Evolutionary conservation across 2,888 invertebrate species (phyloP).

Genomic region (Steinernema carpocapsae): DNA sequence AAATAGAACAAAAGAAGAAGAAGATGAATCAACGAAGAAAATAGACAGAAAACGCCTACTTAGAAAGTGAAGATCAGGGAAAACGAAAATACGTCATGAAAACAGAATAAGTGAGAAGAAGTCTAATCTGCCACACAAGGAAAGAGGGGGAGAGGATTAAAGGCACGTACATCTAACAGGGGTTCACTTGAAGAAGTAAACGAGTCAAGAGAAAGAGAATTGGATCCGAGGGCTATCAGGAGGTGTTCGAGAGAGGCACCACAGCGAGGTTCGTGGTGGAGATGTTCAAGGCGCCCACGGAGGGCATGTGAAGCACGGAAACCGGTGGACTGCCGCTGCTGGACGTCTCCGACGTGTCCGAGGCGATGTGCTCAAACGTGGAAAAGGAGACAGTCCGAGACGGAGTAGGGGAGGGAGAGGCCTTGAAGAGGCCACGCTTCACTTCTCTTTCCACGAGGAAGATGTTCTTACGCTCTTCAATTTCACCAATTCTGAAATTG

Average conservation of each 20-base stretch:
- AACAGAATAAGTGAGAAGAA: no score
- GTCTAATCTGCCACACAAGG: no score
- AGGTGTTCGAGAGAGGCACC: not conserved
- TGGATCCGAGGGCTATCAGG: no score
- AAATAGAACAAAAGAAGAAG: no score
- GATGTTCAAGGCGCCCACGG: not conserved
- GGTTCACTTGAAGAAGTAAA: no score
- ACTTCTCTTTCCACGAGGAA: slow-evolving; percentile 65
- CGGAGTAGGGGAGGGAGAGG: slow-evolving; percentile 25
- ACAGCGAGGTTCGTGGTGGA: not conserved
- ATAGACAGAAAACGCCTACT: no score
- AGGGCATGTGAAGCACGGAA: slow-evolving; percentile 20
- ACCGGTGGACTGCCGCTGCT: slow-evolving; percentile 7
- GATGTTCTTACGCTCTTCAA: slow-evolving; percentile 60
- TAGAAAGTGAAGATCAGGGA: no score
- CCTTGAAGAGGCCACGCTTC: slow-evolving; percentile 52
- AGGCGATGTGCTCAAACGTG: not conserved
- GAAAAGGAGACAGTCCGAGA: slow-evolving; percentile 10
- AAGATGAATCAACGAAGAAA: no score
- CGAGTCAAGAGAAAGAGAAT: no score
- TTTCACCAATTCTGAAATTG: slow-evolving; percentile 63
- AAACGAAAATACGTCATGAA: no score
- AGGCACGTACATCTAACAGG: no score
- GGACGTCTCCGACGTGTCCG: slow-evolving; percentile 1
- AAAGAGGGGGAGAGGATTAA: no score